phyloP scores from a whole-genome alignment of 2,113 vertebrate species.

The Chiloscyllium plagiosum region DNA sequence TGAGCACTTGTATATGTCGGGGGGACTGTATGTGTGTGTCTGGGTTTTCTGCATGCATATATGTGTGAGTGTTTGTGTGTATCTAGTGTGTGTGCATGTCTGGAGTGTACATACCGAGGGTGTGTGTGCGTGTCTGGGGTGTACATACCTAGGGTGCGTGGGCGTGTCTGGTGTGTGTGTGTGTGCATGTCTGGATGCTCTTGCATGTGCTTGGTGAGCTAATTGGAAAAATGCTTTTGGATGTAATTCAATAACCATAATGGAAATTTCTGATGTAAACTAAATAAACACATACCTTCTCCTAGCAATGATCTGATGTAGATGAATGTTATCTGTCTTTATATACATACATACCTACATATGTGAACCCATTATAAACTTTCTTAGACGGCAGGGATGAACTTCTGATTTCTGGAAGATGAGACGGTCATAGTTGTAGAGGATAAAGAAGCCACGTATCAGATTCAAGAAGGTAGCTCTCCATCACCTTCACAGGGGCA shows the following conservation, averaged over 20 bases:
- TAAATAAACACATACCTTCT: neutral
- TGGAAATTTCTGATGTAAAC: neutral
- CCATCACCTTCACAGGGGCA: too few relatives aligned
- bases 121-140: too few relatives aligned
- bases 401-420: neutral
- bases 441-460: neutral
- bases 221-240: neutral
- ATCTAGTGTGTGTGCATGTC: too few relatives aligned
- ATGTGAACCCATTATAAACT: neutral
- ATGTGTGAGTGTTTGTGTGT: too few relatives aligned
- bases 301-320: neutral
- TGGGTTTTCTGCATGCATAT: too few relatives aligned
- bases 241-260: neutral
- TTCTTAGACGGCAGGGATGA: neutral
- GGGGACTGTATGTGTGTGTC: too few relatives aligned
- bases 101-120: too few relatives aligned
- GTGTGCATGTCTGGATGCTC: too few relatives aligned
- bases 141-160: too few relatives aligned
- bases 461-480: neutral
- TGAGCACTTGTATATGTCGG: too few relatives aligned
- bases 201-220: neutral
- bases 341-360: neutral
- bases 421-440: neutral
- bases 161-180: too few relatives aligned
- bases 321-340: neutral